Evolutionary conservation across 2,113 vertebrate genomes (phyloP).

Genomic region (Pitta sordida): DNA sequence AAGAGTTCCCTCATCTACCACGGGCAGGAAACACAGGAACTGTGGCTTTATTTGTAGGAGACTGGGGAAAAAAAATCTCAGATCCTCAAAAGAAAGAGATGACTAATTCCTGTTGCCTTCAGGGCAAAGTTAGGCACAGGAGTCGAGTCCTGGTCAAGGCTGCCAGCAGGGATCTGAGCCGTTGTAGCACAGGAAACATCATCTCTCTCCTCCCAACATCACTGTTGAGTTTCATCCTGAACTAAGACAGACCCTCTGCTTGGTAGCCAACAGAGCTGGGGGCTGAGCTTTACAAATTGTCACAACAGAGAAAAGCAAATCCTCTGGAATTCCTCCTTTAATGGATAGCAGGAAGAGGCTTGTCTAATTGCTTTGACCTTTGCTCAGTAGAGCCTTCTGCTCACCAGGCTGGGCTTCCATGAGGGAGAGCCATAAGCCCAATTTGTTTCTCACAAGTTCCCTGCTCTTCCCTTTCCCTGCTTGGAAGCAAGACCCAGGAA

Average conservation of each 20-base stretch:
- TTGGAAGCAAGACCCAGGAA: neutral
- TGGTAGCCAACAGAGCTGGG: neutral
- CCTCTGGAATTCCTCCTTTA: neutral
- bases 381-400: neutral
- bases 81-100: neutral
- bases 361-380: neutral
- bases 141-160: neutral
- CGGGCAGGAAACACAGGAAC: fast-evolving
- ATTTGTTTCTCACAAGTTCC: neutral
- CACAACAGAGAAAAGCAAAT: neutral
- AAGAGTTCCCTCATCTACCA: neutral
- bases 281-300: neutral
- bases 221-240: fast-evolving
- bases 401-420: neutral
- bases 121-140: neutral
- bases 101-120: neutral
- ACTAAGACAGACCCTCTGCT: neutral
- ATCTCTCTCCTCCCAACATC: neutral
- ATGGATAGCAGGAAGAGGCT: neutral
- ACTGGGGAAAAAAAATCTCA: neutral
- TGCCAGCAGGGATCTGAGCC: neutral
- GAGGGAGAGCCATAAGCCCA: neutral
- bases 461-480: neutral
- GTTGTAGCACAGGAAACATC: neutral
- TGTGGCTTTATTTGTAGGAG: neutral